Evolutionary conservation across 2,113 vertebrate genomes (phyloP).

Genomic region (Syngnathus scovelli): DNA sequence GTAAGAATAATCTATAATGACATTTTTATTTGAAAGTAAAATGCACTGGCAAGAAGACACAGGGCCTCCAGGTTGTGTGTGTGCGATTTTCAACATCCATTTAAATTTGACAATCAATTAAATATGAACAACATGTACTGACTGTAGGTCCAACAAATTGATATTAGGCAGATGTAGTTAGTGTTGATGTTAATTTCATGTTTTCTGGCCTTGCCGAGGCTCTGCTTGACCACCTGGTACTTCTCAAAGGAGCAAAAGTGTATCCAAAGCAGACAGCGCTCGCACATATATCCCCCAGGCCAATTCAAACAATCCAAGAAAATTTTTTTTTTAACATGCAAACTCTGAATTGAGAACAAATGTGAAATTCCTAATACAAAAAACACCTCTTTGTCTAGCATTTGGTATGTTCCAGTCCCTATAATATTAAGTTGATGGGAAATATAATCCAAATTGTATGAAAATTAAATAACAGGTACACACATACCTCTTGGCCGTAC

Average conservation of each 20-base stretch:
- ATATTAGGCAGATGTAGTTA: conserved; percentile 42
- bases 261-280: conserved; percentile 21
- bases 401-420: too few species aligned
- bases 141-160: conserved; percentile 25
- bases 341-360: conserved; percentile 30
- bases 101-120: background rate
- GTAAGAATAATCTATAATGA: background rate
- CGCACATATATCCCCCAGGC: conserved; percentile 29
- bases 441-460: conserved; percentile 7
- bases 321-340: conserved; percentile 27
- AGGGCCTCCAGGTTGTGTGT: background rate
- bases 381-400: too few species aligned
- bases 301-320: conserved; percentile 36
- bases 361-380: conserved; percentile 3
- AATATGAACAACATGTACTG: background rate
- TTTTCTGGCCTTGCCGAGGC: conserved; percentile 28
- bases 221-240: conserved; percentile 44
- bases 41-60: background rate
- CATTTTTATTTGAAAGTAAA: background rate
- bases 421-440: conserved; percentile 24
- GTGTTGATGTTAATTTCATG: conserved; percentile 54
- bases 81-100: background rate
- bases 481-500: conserved; percentile 90
- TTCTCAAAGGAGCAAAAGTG: conserved; percentile 44
- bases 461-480: conserved; percentile 42